phyloP scores from a whole-genome alignment of 2,113 vertebrate species.

The Edolisoma coerulescens region DNA sequence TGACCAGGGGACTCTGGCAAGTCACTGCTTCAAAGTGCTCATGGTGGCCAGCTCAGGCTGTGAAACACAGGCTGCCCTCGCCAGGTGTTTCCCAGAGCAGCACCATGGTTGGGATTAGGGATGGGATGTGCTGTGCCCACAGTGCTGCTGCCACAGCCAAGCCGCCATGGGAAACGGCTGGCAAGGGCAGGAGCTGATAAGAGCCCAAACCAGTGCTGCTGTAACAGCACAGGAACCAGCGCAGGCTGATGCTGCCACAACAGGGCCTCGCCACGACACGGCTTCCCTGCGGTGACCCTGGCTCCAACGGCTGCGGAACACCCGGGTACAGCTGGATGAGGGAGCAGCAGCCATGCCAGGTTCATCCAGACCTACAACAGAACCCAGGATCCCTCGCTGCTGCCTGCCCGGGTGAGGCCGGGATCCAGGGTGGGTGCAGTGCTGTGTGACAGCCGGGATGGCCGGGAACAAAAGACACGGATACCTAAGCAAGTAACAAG shows the following conservation, averaged over 20 bases:
- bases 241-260: background rate
- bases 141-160: background rate
- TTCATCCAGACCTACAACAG: background rate
- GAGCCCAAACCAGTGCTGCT: background rate
- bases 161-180: background rate
- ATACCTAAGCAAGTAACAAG: background rate
- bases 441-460: background rate
- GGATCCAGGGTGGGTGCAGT: background rate
- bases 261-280: accelerated
- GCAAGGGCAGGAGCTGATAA: background rate
- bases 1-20: background rate
- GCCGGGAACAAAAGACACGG: background rate
- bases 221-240: background rate
- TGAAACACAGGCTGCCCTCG: accelerated
- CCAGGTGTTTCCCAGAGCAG: background rate
- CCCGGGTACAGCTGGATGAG: background rate
- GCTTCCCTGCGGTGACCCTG: background rate
- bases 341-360: background rate
- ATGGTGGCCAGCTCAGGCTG: background rate
- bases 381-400: background rate
- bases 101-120: accelerated
- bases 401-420: accelerated
- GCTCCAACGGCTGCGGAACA: background rate
- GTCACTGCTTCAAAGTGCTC: background rate
- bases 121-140: background rate